Evolutionary conservation across 2,797 vertebrate species (phyloP).

Genomic region (Liparis tanakae): DNA sequence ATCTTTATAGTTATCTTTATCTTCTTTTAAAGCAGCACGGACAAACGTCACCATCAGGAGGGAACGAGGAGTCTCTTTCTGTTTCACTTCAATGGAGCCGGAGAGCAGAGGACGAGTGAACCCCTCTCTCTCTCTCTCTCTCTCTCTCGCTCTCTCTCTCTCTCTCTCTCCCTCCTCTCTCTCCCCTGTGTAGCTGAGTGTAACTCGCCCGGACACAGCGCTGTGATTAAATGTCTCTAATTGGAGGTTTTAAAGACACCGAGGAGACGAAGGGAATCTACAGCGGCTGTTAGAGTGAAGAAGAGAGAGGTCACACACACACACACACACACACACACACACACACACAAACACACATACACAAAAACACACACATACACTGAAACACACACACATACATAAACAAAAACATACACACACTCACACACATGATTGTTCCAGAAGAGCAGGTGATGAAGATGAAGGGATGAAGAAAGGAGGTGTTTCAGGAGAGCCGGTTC

Average conservation of each 20-base stretch:
- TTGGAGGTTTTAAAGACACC: constrained; percentile 67
- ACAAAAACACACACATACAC: constrained; percentile 14
- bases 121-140: not conserved
- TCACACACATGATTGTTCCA: constrained; percentile 8
- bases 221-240: constrained; percentile 72
- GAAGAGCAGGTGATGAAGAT: not conserved
- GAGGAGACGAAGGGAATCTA: constrained; percentile 44
- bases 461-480: not conserved
- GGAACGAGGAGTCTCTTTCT: not conserved
- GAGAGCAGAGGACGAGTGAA: constrained; percentile 13
- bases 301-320: constrained; percentile 44
- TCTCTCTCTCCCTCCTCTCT: no score
- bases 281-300: constrained; percentile 63
- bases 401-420: not conserved
- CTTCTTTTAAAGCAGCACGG: not conserved
- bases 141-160: no score
- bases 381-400: not conserved
- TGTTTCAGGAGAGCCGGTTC: constrained; percentile 20
- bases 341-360: not conserved
- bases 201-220: constrained; percentile 34
- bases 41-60: not conserved
- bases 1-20: not conserved
- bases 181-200: constrained; percentile 10
- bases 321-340: not conserved
- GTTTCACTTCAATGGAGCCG: not conserved